Evolutionary conservation across 2,113 vertebrate species (phyloP), one percentile per base, ranked within the genome.

Genomic region (Megaceryle maxima): DNA sequence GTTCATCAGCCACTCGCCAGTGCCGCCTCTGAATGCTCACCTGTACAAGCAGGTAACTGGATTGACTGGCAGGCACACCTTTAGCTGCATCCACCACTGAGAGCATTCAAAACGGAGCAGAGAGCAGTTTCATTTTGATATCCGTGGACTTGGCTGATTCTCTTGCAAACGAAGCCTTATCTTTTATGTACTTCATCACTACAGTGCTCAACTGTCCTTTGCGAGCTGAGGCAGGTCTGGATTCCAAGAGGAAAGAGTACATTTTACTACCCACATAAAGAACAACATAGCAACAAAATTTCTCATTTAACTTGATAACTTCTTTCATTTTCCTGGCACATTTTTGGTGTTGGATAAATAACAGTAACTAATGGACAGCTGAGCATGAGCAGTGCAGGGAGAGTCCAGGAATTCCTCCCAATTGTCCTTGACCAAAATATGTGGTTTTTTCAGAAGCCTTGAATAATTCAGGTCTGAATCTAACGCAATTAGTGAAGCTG

Each of bases 1-100:
- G 0, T 46, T 57, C 39, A 13, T 16, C 13, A 1, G 13, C 17
- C 28, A 5, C 55, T 86, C 26, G 1, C 3, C 0, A 1, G 48
- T 29, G 79, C 41, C 5, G 4, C 69, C 63, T 68, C 1, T 6
- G 57, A 33, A 2, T 0, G 2, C 59, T 11, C 13, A 0, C 39
- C 62, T 15, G 63, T 46, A 8, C 0, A 0, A 50, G 57, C 41
- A 83, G 50, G 69, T 28, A 7, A 5, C 6, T 0, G 0, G 25
- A 20, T 56, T 11, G 31, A 24, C 11, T 6, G 74, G 33, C 69
- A 43, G 44, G 64, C 59, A 9, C 1, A 0, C 29, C 55, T 4
- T 6, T 6, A 50, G 37, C 70, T 37, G 29, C 1, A 0, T 2
- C 4, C 8, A 2, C 43, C 64, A 11, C 81, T 2, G 24, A 66